phyloP scores from a whole-genome alignment of 2,888 invertebrate species.

The Exocentrus adspersus region DNA sequence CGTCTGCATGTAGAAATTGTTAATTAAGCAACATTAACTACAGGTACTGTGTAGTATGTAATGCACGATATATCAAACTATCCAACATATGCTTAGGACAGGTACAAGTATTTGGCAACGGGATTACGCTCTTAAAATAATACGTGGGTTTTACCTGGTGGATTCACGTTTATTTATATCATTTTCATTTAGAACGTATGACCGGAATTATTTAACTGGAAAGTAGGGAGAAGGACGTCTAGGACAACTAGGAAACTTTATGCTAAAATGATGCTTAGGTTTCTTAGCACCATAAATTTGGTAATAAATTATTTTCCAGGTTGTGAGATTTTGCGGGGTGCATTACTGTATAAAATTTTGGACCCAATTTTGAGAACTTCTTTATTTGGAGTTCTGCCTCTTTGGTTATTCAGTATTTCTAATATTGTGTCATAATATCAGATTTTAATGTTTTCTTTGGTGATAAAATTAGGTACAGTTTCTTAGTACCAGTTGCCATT shows the following conservation, averaged over 20 bases:
- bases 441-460: too few species aligned
- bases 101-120: conserved; percentile 1
- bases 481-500: background rate
- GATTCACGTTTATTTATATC: background rate
- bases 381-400: too few species aligned
- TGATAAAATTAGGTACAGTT: too few species aligned
- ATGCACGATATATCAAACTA: background rate
- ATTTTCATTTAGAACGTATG: background rate
- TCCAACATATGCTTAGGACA: background rate
- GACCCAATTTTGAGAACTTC: too few species aligned
- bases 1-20: background rate
- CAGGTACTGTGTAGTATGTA: background rate
- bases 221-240: background rate
- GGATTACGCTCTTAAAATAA: conserved; percentile 15
- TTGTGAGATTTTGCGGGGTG: too few species aligned
- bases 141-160: conserved; percentile 11
- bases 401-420: too few species aligned
- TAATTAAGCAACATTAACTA: background rate
- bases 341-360: too few species aligned
- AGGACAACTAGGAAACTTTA: too few species aligned
- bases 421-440: too few species aligned
- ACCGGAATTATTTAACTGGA: background rate
- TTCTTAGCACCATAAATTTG: too few species aligned
- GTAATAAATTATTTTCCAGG: too few species aligned
- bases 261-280: too few species aligned